Evolutionary conservation across 2,113 vertebrate species (phyloP), one percentile per base, ranked within the genome.

Genomic region (Etheostoma spectabile): DNA sequence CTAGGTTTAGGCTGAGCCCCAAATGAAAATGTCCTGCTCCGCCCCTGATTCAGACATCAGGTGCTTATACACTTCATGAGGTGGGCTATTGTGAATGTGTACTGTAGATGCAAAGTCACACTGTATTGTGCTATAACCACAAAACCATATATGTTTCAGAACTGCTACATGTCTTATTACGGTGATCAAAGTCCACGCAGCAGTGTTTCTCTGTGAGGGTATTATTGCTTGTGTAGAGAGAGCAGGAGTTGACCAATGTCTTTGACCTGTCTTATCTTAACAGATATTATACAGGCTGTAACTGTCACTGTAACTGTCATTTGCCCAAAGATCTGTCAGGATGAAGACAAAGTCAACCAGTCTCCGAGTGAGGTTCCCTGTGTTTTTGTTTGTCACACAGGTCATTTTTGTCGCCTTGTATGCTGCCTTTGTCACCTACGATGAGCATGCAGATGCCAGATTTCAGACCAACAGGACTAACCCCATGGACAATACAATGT

Each of bases 391-490:
- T 14, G 77, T 95, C 21, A 74, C 94, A 51, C 94, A 97, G 86
- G 92, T 86, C 0, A 4, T 83, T n/a, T 68, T 97, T 35, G 85
- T 97, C 8, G 75, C 81, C 30, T 88, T 96, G 67, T 97, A 96
- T 10, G 51, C 92, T 11, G 10, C 94, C 35, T 96, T 96, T 63
- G 56, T 97, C 74, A 95, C 93, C 2, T 97, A 96, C 0, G 92
- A 96, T 21, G 88, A 96, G 45, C 75, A 94, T 1, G 63, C 90
- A 0, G 92, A 94, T 33, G 89, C 93, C 30, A 60, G 77, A 62
- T 78, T 45, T 0, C 94, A 91, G 78, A 86, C 0, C 0, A 94
- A 95, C 56, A 53, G 75, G n/a, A 94, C 86, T 1, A 86, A 6
- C 22, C 85, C 86, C 6, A 86, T 86, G 87, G 90, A 93, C 69